These are phyloP conservation scores for Rhodinocichla rosea DNA, from an alignment of 2,113 vertebrate species.

Conservation along the genomic window DNA sequence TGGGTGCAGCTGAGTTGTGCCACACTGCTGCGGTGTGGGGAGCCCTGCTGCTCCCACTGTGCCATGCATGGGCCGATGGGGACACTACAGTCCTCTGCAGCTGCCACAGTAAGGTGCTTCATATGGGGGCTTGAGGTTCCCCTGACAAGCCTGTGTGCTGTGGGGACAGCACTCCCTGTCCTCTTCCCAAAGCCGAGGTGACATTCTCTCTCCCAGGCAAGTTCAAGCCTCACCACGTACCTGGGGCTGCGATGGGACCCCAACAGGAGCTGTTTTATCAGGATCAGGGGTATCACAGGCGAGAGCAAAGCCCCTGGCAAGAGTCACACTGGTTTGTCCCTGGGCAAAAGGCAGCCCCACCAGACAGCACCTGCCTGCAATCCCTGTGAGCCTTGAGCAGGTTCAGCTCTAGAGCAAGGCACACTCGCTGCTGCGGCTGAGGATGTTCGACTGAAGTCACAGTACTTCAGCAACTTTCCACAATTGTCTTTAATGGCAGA, in stretches of 20 bases:
- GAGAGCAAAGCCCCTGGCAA: background rate
- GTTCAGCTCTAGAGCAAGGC: background rate
- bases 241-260: background rate
- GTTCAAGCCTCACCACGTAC: background rate
- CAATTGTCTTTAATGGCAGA: background rate
- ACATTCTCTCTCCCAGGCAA: background rate
- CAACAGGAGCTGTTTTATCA: rapidly evolving
- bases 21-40: rapidly evolving
- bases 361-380: rapidly evolving
- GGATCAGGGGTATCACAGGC: rapidly evolving
- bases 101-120: background rate
- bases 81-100: background rate
- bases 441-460: background rate
- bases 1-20: background rate
- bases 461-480: background rate
- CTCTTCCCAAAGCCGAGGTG: background rate
- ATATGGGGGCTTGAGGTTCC: background rate
- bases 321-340: background rate
- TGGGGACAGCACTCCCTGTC: background rate
- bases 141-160: rapidly evolving
- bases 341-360: background rate
- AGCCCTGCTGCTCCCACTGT: background rate
- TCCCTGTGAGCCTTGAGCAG: rapidly evolving
- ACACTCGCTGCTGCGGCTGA: background rate
- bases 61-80: rapidly evolving